phyloP scores from a whole-genome alignment of 1,140 invertebrate genomes.

The Aphidius gifuensis region DNA sequence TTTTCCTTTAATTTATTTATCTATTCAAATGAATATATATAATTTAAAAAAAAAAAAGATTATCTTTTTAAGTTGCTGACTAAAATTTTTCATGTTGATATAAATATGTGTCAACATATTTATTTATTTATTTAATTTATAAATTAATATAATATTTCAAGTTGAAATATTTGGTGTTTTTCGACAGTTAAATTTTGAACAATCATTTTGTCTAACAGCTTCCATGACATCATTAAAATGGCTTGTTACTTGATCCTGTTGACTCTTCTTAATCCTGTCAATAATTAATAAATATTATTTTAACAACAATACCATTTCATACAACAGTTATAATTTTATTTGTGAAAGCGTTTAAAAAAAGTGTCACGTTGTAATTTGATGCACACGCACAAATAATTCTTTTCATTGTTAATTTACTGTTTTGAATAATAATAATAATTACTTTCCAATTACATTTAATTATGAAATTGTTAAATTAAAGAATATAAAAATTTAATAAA shows the following conservation, averaged over 20 bases:
- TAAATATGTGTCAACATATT: too few species aligned
- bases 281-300: neutral
- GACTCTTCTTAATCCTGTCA: neutral
- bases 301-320: neutral
- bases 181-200: conserved; percentile 57
- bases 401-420: neutral
- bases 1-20: too few species aligned
- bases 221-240: conserved; percentile 63
- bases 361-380: neutral
- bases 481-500: too few species aligned
- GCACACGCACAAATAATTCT: conserved; percentile 5
- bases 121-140: conserved; percentile 1
- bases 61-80: neutral
- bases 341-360: conserved; percentile 24
- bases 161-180: conserved; percentile 42
- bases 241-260: conserved; percentile 46
- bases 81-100: neutral
- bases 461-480: too few species aligned
- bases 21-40: too few species aligned
- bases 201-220: conserved; percentile 59
- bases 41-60: too few species aligned
- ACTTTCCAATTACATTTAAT: too few species aligned
- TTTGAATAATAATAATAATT: conserved; percentile 6
- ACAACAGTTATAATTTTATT: conserved; percentile 9
- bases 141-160: conserved; percentile 17